phyloP scores from a whole-genome alignment of 53 echinoderm and acorn worm genomes.

The Glandiceps talaboti region DNA sequence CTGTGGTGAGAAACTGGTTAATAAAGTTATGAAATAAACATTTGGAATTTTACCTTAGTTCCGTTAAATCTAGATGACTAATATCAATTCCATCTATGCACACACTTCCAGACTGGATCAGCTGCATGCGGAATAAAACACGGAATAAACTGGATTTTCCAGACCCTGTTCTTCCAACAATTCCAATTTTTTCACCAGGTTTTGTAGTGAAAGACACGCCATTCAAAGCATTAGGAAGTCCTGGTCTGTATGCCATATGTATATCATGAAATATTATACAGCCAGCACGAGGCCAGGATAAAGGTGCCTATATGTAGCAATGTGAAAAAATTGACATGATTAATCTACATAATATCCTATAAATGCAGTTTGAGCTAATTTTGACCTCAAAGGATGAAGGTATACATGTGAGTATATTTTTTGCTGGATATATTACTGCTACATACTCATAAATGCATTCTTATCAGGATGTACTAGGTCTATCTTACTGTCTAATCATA shows the following conservation, averaged over 20 bases:
- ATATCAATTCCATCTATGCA: conserved; percentile 62
- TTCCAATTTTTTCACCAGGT: conserved; percentile 87
- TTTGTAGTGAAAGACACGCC: conserved; percentile 56
- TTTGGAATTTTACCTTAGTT: conserved; percentile 89
- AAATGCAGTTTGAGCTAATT: too few species aligned
- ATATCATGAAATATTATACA: conserved; percentile 49
- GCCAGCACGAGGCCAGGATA: conserved; percentile 57
- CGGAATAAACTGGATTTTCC: conserved; percentile 86
- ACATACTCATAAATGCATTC: too few species aligned
- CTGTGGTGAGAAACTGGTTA: too few species aligned
- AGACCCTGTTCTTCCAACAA: conserved; percentile 94
- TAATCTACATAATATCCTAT: too few species aligned
- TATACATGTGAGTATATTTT: too few species aligned
- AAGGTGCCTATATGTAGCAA: conserved; percentile 56
- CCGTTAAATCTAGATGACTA: conserved; percentile 54
- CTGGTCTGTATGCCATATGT: conserved; percentile 58
- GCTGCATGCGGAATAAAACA: conserved; percentile 83
- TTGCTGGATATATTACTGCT: too few species aligned
- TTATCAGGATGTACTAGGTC: too few species aligned
- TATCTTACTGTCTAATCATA: too few species aligned
- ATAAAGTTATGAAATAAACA: too few species aligned
- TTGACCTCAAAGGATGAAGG: too few species aligned
- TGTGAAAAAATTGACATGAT: too few species aligned
- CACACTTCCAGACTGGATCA: conserved; percentile 56
- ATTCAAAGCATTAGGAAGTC: conserved; percentile 83